Percentiles rank a stretch among this genome's conserved stretches.
Conservation (phyloP, 2,888 invertebrate genomes). For the Agrochola lychnidis region DNA sequence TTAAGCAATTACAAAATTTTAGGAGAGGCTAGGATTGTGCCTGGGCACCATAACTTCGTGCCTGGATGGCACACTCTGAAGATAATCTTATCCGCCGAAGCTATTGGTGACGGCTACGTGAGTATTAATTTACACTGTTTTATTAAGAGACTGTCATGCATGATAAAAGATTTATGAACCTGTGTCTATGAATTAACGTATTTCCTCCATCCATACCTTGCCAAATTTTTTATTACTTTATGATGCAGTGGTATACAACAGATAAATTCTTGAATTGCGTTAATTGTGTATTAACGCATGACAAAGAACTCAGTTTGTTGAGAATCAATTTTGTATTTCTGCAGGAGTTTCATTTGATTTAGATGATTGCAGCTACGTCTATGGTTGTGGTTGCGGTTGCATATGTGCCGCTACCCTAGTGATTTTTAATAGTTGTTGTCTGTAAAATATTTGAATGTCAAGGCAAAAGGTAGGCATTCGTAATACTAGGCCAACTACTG, state of each 20-base stretch:
- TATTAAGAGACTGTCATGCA: background rate
- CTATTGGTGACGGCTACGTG: constrained; percentile 3
- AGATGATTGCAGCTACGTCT: background rate
- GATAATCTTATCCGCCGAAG: background rate
- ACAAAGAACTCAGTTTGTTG: background rate
- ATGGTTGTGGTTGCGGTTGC: background rate
- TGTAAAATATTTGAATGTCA: background rate
- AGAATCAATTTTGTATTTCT: background rate
- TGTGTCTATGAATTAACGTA: too few species aligned
- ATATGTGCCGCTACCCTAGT: background rate
- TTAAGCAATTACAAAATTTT: background rate
- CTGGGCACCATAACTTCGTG: background rate
- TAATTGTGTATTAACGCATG: background rate
- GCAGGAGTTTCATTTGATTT: background rate
- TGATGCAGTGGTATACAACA: too few species aligned
- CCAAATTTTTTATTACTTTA: too few species aligned
- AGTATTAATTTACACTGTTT: constrained; percentile 13
- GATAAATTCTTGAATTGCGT: background rate
- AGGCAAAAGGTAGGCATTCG: background rate
- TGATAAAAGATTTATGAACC: background rate
- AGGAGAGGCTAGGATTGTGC: background rate
- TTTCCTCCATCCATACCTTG: too few species aligned
- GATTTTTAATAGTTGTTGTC: background rate
- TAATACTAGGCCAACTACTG: background rate
- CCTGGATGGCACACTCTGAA: constrained; percentile 19